Percentiles rank a stretch among this genome's conserved stretches.
These are phyloP conservation scores for Thrips palmi DNA, from an alignment of 1,140 invertebrate species.

Conservation along the genomic window DNA sequence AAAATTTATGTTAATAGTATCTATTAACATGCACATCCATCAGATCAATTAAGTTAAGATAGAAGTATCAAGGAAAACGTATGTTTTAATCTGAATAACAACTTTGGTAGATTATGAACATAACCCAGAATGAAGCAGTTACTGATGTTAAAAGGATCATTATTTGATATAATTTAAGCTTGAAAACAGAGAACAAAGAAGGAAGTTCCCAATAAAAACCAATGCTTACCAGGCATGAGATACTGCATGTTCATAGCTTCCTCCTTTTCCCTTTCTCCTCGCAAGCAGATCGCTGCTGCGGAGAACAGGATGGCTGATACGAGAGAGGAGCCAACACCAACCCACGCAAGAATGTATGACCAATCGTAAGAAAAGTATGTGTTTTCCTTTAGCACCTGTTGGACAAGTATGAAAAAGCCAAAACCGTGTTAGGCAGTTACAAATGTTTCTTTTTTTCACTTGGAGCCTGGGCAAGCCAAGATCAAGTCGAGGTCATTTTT, in stretches of 20 bases:
- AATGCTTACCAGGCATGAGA: conserved; percentile 78
- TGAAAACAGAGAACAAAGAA: background rate
- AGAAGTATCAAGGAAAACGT: background rate
- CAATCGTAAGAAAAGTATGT: conserved; percentile 79
- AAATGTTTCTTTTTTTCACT: background rate
- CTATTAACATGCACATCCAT: too few relatives aligned
- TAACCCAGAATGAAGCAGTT: background rate
- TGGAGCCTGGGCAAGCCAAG: background rate
- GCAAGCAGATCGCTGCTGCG: conserved; percentile 77
- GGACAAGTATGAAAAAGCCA: conserved; percentile 16
- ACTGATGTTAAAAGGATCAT: background rate
- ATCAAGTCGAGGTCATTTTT: too few relatives aligned
- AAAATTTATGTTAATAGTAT: too few relatives aligned
- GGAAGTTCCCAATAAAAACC: background rate
- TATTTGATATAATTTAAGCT: background rate
- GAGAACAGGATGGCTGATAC: conserved; percentile 80
- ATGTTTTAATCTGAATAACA: background rate
- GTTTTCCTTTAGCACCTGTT: conserved; percentile 74
- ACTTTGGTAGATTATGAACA: background rate
- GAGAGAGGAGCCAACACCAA: conserved; percentile 74
- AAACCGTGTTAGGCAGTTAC: conserved; percentile 15
- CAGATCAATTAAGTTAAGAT: conserved; percentile 2
- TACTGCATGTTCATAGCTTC: conserved; percentile 94
- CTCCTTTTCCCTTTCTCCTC: conserved; percentile 78
- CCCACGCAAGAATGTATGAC: conserved; percentile 91